Evolutionary conservation across 2,888 invertebrate species (phyloP), one percentile per base, ranked within the genome.

Genomic region (Neuroscelio doddi): DNA sequence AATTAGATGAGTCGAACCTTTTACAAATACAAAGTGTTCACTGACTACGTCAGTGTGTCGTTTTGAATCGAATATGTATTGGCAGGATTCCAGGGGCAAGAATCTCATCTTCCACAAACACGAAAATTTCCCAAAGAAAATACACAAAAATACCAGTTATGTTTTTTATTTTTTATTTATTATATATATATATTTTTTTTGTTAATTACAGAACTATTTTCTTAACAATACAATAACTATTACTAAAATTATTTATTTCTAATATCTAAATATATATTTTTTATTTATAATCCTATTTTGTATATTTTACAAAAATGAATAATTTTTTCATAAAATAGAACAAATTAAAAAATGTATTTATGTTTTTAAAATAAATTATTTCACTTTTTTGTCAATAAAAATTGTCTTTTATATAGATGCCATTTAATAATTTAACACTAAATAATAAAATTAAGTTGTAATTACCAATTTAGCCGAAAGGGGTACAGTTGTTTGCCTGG

Each of bases 401-500:
- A 5, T 3, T 21, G 5, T 5, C 3, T 21, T 21, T 21, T 21
- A 5, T 5, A 21, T 3, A 21, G 21, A 5, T 21, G n/a, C n/a
- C n/a, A n/a, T n/a, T n/a, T n/a, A n/a, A n/a, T n/a, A n/a, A n/a
- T n/a, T 34, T 3, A 36, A 30, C 17, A 49, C 72, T 77, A n/a
- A n/a, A n/a, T n/a, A n/a, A n/a, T n/a, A n/a, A n/a, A n/a, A n/a
- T n/a, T n/a, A n/a, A n/a, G n/a, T n/a, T n/a, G n/a, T n/a, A n/a
- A n/a, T 21, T 66, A 81, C 83, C 75, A 71, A 74, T 61, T 70
- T 75, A 12, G 77, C 74, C 0, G 78, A 78, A 1, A 83, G 56
- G 1, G 82, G 84, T 64, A 82, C 56, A 32, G 84, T 83, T 1
- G 84, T 84, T 53, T 85, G 82, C 14, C 85, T 78, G 38, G 83